phyloP scores from a whole-genome alignment of 2,888 invertebrate genomes.

The Cosmopolites sordidus region DNA sequence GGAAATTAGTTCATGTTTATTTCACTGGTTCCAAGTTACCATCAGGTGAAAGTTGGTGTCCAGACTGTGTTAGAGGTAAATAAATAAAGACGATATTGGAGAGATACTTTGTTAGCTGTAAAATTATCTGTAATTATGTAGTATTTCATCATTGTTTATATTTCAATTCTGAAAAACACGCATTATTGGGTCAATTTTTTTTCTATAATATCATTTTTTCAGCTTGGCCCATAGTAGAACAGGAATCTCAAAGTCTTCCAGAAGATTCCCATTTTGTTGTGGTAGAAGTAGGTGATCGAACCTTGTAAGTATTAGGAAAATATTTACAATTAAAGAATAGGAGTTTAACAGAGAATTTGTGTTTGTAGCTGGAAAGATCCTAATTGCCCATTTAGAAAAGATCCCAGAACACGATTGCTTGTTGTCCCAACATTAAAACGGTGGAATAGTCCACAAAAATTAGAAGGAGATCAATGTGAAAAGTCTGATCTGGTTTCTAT shows the following conservation, averaged over 20 bases:
- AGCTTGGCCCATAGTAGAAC: slow-evolving; percentile 76
- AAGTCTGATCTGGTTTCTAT: slow-evolving; percentile 72
- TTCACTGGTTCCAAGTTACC: slow-evolving; percentile 63
- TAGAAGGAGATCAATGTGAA: slow-evolving; percentile 74
- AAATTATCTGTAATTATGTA: no score
- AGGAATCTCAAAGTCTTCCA: slow-evolving; percentile 59
- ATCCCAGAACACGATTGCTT: slow-evolving; percentile 65
- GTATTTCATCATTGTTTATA: no score
- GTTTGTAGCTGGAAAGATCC: slow-evolving; percentile 80
- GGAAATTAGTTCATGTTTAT: slow-evolving; percentile 52
- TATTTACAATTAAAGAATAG: no score
- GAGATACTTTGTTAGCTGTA: no score
- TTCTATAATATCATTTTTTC: slow-evolving; percentile 27
- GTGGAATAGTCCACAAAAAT: slow-evolving; percentile 73
- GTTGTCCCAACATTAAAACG: slow-evolving; percentile 77
- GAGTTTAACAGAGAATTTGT: no score
- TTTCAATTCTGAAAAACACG: no score
- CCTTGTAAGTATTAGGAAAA: slow-evolving; percentile 57
- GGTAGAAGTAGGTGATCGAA: slow-evolving; percentile 73
- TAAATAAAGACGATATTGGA: no score
- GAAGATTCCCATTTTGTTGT: slow-evolving; percentile 64
- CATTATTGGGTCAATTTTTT: no score
- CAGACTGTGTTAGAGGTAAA: slow-evolving; percentile 79
- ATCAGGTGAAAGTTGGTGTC: slow-evolving; percentile 80
- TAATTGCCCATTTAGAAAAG: slow-evolving; percentile 76